Conservation (phyloP, 2,113 vertebrate genomes). For the Hipposideros armiger region DNA sequence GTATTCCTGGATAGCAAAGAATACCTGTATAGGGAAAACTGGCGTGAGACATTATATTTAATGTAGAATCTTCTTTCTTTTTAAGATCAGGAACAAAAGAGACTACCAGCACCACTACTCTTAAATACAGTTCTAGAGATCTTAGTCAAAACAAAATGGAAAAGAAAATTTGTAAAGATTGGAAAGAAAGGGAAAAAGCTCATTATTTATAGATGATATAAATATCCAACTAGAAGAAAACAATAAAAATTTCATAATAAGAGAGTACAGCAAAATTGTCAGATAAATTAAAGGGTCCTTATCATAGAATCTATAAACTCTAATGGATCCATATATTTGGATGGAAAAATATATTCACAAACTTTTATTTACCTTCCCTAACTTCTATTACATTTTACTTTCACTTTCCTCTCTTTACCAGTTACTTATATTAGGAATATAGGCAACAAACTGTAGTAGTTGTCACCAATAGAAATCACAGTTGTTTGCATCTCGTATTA, state of each 20-base stretch:
- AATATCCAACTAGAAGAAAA: not conserved
- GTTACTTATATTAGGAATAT: not conserved
- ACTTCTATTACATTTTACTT: not conserved
- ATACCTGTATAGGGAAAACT: not conserved
- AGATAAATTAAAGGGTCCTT: not conserved
- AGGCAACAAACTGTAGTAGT: not conserved
- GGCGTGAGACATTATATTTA: not conserved
- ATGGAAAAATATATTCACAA: slow-evolving; percentile 19
- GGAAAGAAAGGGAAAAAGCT: not conserved
- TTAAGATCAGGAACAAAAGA: not conserved
- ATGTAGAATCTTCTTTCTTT: not conserved
- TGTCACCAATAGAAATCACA: not conserved
- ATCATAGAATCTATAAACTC: not conserved
- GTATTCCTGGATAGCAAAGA: not conserved
- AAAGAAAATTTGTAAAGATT: not conserved
- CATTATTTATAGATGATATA: slow-evolving; percentile 1
- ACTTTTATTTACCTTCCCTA: slow-evolving; percentile 1
- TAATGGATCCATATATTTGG: not conserved
- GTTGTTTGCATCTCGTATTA: not conserved
- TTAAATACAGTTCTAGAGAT: not conserved
- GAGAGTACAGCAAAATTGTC: not conserved
- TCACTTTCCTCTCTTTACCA: not conserved
- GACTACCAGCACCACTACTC: not conserved
- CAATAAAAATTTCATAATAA: not conserved
- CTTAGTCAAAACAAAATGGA: not conserved